These are phyloP conservation scores for Mycalesis mineus DNA, from an alignment of 2,888 invertebrate genomes.

Conservation along the genomic window DNA sequence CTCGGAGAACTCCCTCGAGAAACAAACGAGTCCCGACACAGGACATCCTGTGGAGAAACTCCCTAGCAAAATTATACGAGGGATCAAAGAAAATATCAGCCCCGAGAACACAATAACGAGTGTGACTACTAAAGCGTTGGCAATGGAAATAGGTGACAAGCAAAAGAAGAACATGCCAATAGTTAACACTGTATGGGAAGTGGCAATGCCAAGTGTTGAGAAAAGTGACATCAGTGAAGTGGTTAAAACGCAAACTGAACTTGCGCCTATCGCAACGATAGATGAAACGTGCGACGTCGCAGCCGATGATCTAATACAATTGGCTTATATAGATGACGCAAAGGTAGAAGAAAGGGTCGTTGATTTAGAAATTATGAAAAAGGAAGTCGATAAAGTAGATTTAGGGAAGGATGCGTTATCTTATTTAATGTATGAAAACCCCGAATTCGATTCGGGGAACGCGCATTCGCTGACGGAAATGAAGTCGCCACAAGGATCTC, in stretches of 20 bases:
- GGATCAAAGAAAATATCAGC: constrained; percentile 81
- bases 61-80: constrained; percentile 76
- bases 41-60: constrained; percentile 70
- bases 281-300: constrained; percentile 61
- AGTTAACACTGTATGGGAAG: constrained; percentile 47
- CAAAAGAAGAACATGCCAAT: constrained; percentile 48
- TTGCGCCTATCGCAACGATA: constrained; percentile 67
- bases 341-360: constrained; percentile 43
- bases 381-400: constrained; percentile 48
- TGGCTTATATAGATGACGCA: constrained; percentile 56
- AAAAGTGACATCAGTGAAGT: constrained; percentile 46
- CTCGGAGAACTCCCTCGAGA: constrained; percentile 64
- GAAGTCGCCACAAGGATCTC: constrained; percentile 41
- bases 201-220: constrained; percentile 34
- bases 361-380: constrained; percentile 25
- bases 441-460: constrained; percentile 42
- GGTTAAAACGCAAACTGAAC: constrained; percentile 43
- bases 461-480: constrained; percentile 31
- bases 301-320: constrained; percentile 42
- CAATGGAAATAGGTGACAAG: constrained; percentile 52
- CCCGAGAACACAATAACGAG: constrained; percentile 78
- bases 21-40: constrained; percentile 58
- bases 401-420: constrained; percentile 67
- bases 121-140: constrained; percentile 60
- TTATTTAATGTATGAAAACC: constrained; percentile 58